Conservation (phyloP, 1,140 invertebrate species). For the Parapsyche elsis region DNA sequence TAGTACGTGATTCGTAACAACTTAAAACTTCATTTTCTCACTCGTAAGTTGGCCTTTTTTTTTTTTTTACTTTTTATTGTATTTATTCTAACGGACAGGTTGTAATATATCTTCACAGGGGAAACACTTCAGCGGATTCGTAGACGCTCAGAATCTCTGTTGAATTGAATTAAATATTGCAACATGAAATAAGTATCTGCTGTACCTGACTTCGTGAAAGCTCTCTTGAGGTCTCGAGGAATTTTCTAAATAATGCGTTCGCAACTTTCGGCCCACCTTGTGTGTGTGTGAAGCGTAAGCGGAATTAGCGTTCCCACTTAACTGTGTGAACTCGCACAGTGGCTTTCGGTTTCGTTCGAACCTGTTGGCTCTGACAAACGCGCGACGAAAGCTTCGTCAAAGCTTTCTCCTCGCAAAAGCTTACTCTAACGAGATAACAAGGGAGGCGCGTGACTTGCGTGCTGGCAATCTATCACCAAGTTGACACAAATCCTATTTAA, state of each 20-base stretch:
- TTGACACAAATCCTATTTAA: slow-evolving; percentile 44
- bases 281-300: too few relatives aligned
- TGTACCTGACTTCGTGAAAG: too few relatives aligned
- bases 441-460: slow-evolving; percentile 28
- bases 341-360: background rate
- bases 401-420: slow-evolving; percentile 10
- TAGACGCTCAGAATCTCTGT: background rate
- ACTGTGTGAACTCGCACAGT: too few relatives aligned
- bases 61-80: background rate
- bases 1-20: slow-evolving; percentile 18
- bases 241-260: too few relatives aligned
- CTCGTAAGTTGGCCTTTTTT: background rate
- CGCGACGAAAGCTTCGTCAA: background rate
- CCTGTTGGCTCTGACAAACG: slow-evolving; percentile 1
- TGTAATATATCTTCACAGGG: background rate
- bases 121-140: background rate
- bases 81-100: background rate
- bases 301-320: too few relatives aligned
- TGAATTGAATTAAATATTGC: too few relatives aligned
- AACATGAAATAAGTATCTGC: too few relatives aligned
- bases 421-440: slow-evolving; percentile 23
- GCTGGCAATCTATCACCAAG: slow-evolving; percentile 36
- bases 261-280: too few relatives aligned
- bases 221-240: too few relatives aligned
- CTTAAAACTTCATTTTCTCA: slow-evolving; percentile 28